Percentiles rank a stretch among this genome's conserved stretches.
phyloP scores from a whole-genome alignment of 2,113 vertebrate species.

The Pycnonotus jocosus region DNA sequence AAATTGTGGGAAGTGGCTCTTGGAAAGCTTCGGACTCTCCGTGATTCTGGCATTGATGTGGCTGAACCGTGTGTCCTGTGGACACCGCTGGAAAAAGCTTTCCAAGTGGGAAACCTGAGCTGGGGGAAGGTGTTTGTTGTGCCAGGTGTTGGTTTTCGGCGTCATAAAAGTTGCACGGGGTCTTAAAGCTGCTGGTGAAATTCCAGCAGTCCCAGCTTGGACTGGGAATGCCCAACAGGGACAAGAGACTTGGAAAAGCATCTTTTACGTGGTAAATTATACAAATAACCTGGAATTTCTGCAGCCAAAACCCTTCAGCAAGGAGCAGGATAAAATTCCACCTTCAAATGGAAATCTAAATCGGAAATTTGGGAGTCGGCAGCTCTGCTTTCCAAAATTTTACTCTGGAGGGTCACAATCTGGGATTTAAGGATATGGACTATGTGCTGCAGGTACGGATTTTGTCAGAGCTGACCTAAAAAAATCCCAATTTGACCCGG shows the following conservation, averaged over 20 bases:
- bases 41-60: neutral
- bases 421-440: neutral
- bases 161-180: neutral
- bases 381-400: neutral
- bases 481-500: neutral
- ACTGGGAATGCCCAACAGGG: neutral
- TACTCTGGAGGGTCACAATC: neutral
- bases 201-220: neutral
- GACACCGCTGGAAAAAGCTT: neutral
- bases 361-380: neutral
- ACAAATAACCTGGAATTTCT: neutral
- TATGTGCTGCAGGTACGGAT: neutral
- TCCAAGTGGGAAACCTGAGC: neutral
- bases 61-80: too few relatives aligned
- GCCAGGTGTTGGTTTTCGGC: neutral
- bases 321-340: neutral
- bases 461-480: neutral
- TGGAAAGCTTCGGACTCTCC: neutral
- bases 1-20: constrained; percentile 46
- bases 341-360: neutral
- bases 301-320: neutral
- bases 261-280: rapidly evolving
- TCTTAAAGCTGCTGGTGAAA: neutral
- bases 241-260: neutral
- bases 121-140: neutral